These are phyloP conservation scores for Tokudaia muenninki DNA, from an alignment of 2,797 vertebrate species.

Conservation along the genomic window DNA sequence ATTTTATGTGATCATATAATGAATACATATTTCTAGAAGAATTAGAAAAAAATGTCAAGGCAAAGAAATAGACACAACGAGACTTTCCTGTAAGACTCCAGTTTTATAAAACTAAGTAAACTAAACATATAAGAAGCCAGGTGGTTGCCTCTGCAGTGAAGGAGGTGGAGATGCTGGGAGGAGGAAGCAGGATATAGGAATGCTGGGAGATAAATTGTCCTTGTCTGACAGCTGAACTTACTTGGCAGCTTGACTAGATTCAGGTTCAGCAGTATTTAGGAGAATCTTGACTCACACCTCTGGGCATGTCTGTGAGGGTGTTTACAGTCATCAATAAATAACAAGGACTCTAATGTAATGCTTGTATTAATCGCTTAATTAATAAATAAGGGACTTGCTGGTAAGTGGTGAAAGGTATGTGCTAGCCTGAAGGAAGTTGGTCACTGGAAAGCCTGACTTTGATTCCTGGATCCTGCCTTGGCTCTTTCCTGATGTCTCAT, in stretches of 20 bases:
- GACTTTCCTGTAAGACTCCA: neutral
- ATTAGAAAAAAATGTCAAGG: neutral
- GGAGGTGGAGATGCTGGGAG: neutral
- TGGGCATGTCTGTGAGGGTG: neutral
- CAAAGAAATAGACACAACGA: conserved; percentile 6
- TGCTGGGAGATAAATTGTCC: conserved; percentile 22
- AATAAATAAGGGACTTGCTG: neutral
- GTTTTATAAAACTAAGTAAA: neutral
- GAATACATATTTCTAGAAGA: neutral
- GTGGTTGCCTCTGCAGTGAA: neutral
- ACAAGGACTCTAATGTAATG: neutral
- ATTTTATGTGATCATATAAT: neutral
- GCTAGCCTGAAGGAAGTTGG: neutral
- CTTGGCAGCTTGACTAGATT: neutral
- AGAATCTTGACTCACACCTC: neutral
- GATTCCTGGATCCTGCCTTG: neutral
- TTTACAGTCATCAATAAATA: neutral
- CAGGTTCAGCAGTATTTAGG: neutral
- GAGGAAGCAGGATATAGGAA: neutral
- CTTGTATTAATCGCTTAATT: neutral
- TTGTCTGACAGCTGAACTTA: neutral
- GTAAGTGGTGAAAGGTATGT: neutral
- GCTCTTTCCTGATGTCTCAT: neutral
- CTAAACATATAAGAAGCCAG: neutral
- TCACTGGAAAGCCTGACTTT: neutral